phyloP scores from a whole-genome alignment of 2,888 invertebrate genomes.

The Lycocerus yunnanus region DNA sequence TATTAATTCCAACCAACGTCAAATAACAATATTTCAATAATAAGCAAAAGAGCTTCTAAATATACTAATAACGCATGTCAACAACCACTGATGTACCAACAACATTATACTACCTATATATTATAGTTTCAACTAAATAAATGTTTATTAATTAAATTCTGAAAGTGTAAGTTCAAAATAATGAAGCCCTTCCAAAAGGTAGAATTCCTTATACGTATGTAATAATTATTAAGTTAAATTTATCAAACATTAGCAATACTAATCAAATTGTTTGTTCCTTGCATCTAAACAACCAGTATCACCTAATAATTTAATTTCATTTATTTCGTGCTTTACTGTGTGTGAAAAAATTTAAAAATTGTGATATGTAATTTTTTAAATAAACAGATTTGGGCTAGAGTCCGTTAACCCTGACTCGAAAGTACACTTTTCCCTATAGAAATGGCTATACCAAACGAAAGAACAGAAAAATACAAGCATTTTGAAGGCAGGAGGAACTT shows the following conservation, averaged over 20 bases:
- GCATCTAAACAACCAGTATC: neutral
- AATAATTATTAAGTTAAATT: neutral
- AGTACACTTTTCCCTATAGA: too few species aligned
- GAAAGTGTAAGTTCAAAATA: neutral
- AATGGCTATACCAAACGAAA: too few species aligned
- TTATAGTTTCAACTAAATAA: neutral
- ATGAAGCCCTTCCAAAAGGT: neutral
- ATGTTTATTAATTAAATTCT: neutral
- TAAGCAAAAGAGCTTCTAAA: neutral
- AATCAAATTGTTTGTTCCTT: neutral
- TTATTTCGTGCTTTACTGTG: too few species aligned
- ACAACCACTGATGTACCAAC: neutral
- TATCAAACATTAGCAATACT: neutral
- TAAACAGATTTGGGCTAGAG: too few species aligned
- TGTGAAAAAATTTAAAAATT: too few species aligned
- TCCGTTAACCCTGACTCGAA: too few species aligned
- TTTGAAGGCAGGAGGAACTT: too few species aligned
- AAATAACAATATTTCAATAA: neutral
- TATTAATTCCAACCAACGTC: neutral
- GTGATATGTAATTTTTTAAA: too few species aligned
- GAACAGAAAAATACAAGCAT: too few species aligned
- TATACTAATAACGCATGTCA: neutral
- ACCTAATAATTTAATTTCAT: neutral
- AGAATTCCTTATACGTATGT: neutral
- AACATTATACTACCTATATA: neutral